phyloP scores from a whole-genome alignment of 2,888 invertebrate genomes.

The Watsonalla cultraria region DNA sequence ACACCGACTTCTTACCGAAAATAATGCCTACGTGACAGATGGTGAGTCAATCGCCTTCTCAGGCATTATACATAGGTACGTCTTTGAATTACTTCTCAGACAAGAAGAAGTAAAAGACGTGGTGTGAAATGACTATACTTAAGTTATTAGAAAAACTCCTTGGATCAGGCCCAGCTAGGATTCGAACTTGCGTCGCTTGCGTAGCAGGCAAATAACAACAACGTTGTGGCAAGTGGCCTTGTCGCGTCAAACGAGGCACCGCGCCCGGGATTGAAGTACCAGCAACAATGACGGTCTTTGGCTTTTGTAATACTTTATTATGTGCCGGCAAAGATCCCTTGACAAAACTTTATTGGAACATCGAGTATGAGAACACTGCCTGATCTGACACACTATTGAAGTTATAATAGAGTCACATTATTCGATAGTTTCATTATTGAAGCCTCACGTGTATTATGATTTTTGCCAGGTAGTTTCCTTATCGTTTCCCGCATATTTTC shows the following conservation, averaged over 20 bases:
- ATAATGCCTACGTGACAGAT: no score
- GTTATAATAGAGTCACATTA: constrained; percentile 57
- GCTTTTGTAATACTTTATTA: constrained; percentile 79
- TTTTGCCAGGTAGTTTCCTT: constrained; percentile 17
- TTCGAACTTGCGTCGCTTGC: no score
- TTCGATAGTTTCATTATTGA: constrained; percentile 39
- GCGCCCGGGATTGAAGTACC: constrained; percentile 72
- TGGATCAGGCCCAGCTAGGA: no score
- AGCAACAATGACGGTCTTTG: constrained; percentile 78
- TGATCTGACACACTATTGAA: constrained; percentile 57
- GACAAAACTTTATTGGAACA: constrained; percentile 78
- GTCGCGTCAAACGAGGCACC: constrained; percentile 39
- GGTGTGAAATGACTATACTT: no score
- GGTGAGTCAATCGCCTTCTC: no score
- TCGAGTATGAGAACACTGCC: constrained; percentile 66
- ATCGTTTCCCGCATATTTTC: not conserved
- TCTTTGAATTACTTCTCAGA: no score
- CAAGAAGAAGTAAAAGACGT: no score
- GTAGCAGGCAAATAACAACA: no score
- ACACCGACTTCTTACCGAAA: no score
- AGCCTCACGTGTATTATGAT: constrained; percentile 21
- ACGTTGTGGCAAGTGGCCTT: constrained; percentile 31
- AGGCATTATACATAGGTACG: no score
- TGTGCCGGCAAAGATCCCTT: constrained; percentile 75
- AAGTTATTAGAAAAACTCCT: no score